Percentiles rank a stretch among this genome's conserved stretches.
Evolutionary conservation across 30 jellyfish, hydroid and myxozoan genomes (phyloP).

Genomic region (Hydractinia echinata): DNA sequence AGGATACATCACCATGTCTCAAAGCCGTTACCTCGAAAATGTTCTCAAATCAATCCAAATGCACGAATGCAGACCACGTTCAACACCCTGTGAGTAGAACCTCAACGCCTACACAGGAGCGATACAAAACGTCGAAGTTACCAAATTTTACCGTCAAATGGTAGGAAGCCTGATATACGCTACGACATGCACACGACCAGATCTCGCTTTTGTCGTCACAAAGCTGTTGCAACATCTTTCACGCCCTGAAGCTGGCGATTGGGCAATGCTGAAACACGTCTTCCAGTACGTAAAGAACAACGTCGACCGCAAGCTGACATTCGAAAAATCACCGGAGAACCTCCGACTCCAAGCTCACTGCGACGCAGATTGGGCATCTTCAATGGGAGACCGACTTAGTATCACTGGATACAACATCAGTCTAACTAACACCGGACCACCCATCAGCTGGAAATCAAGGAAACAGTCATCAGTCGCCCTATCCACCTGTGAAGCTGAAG

Average conservation of each 20-base stretch:
- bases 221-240: conserved; percentile 39
- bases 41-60: conserved; percentile 23
- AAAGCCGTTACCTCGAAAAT: too few relatives aligned
- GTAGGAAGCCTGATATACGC: too few relatives aligned
- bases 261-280: conserved; percentile 42
- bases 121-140: neutral
- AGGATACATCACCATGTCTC: conserved; percentile 33
- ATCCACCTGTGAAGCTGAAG: conserved; percentile 52
- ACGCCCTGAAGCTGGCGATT: conserved; percentile 33
- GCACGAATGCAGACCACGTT: conserved; percentile 42
- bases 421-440: conserved; percentile 29
- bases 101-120: conserved; percentile 25
- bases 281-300: conserved; percentile 7
- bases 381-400: conserved; percentile 45
- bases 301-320: conserved; percentile 7
- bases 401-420: conserved; percentile 31
- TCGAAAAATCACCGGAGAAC: conserved; percentile 1
- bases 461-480: conserved; percentile 47
- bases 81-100: conserved; percentile 43
- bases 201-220: conserved; percentile 37
- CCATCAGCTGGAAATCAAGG: conserved; percentile 49
- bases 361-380: conserved; percentile 53
- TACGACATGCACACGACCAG: too few relatives aligned
- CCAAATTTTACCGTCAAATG: neutral
- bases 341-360: conserved; percentile 28